Evolutionary conservation across 2,888 invertebrate species (phyloP), one percentile per base, ranked within the genome.

Genomic region (Drosophila setosimentum): DNA sequence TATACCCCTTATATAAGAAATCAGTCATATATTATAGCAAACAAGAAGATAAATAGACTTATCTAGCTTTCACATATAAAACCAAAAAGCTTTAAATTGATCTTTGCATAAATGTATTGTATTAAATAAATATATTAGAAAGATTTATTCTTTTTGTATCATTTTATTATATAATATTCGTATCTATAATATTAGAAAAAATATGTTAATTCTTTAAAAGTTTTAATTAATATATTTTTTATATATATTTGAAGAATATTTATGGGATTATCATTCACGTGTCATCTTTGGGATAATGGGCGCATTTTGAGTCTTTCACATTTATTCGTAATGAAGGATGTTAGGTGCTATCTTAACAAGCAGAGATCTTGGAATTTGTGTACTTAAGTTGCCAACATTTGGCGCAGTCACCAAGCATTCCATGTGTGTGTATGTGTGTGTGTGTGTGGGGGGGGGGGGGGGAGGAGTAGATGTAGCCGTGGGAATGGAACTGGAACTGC

Each of bases 401-500:
- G 24, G 54, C 6, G 10, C 6, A n/a, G 27, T 24, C n/a, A 62
- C n/a, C 16, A 32, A 30, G 7, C 3, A 33, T 16, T 6, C 10
- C 4, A 3, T 18, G 21, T n/a, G n/a, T n/a, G n/a, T n/a, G n/a
- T n/a, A n/a, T n/a, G n/a, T n/a, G n/a, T n/a, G n/a, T n/a, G n/a
- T n/a, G n/a, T n/a, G n/a, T n/a, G n/a, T n/a, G n/a, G n/a, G n/a
- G n/a, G n/a, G n/a, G n/a, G n/a, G n/a, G n/a, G n/a, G n/a, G n/a
- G n/a, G n/a, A n/a, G n/a, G n/a, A n/a, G n/a, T n/a, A n/a, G n/a
- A n/a, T n/a, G n/a, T n/a, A n/a, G 32, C 21, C 61, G 49, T 68
- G 65, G 51, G 55, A 68, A 68, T 59, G 64, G 30, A 61, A 58
- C 42, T 72, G 61, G n/a, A 53, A 77, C 59, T 72, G 81, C 73